Percentiles rank a stretch among this genome's conserved stretches.
phyloP scores from a whole-genome alignment of 1,140 invertebrate species.

The Cydia splendana region DNA sequence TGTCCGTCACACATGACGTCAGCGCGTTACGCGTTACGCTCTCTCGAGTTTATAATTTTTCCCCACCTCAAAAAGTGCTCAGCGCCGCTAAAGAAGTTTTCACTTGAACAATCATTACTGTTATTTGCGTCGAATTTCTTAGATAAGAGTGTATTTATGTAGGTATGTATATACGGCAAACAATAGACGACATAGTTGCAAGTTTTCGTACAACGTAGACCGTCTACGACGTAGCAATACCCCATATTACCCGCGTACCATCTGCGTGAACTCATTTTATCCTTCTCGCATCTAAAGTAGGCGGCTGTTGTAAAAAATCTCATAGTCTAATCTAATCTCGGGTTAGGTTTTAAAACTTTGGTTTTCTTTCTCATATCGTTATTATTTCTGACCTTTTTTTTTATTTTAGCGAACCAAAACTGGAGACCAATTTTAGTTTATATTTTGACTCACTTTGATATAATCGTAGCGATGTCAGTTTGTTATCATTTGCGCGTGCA shows the following conservation, averaged over 20 bases:
- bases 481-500: no score
- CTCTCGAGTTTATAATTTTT: no score
- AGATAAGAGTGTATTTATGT: not conserved
- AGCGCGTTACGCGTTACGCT: no score
- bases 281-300: not conserved
- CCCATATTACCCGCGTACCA: not conserved
- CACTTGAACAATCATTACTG: not conserved
- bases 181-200: not conserved
- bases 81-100: no score
- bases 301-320: not conserved
- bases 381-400: no score
- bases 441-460: no score
- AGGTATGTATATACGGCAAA: not conserved
- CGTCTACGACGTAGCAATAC: constrained; percentile 13
- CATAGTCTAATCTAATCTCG: not conserved
- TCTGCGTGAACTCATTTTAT: constrained; percentile 8
- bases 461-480: no score
- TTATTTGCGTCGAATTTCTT: not conserved
- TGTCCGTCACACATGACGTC: no score
- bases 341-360: not conserved
- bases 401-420: not conserved
- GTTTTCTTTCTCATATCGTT: not conserved
- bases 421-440: no score
- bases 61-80: no score
- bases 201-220: not conserved